Conservation (phyloP, 2,888 invertebrate genomes). For the Orthosia gracilis region DNA sequence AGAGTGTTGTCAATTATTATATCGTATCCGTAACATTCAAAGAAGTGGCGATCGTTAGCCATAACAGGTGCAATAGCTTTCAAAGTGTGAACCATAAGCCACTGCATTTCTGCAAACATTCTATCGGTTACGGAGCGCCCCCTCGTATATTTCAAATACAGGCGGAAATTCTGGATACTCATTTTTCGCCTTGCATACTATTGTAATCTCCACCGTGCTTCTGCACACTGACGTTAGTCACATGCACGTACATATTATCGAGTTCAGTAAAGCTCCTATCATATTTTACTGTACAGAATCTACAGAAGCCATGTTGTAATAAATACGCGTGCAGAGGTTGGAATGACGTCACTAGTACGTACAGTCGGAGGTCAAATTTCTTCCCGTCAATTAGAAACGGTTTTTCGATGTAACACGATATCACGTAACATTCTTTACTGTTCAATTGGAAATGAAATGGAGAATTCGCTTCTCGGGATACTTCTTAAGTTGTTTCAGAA, state of each 20-base stretch:
- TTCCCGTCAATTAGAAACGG: slow-evolving; percentile 98
- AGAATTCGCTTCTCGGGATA: slow-evolving; percentile 96
- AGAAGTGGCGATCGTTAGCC: slow-evolving; percentile 98
- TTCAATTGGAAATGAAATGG: slow-evolving; percentile 95
- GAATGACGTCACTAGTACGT: slow-evolving; percentile 98
- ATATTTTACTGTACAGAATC: slow-evolving; percentile 99
- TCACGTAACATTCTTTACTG: slow-evolving; percentile 98
- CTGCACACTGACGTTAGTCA: slow-evolving; percentile 99
- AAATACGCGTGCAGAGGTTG: slow-evolving; percentile 98
- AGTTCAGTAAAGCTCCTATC: slow-evolving; percentile 97
- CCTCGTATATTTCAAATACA: slow-evolving; percentile 97
- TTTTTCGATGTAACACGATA: slow-evolving; percentile 98
- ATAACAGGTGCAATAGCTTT: slow-evolving; percentile 98
- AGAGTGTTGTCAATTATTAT: slow-evolving; percentile 98
- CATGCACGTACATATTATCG: slow-evolving; percentile 98
- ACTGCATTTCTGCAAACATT: slow-evolving; percentile 97
- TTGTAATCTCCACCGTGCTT: slow-evolving; percentile 99
- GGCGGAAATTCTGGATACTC: slow-evolving; percentile 97
- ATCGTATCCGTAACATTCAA: slow-evolving; percentile 99
- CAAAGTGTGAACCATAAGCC: slow-evolving; percentile 98
- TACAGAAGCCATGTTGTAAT: slow-evolving; percentile 98
- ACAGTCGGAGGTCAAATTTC: slow-evolving; percentile 98
- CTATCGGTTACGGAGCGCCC: slow-evolving; percentile 97
- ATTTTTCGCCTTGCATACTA: slow-evolving; percentile 98
- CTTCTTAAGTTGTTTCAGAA: slow-evolving; percentile 97